A percentile compares a stretch with the other conserved stretches of the same genome.
These are phyloP conservation scores for Ormyrus nitidulus DNA, from an alignment of 2,888 invertebrate genomes.

Conservation along the genomic window DNA sequence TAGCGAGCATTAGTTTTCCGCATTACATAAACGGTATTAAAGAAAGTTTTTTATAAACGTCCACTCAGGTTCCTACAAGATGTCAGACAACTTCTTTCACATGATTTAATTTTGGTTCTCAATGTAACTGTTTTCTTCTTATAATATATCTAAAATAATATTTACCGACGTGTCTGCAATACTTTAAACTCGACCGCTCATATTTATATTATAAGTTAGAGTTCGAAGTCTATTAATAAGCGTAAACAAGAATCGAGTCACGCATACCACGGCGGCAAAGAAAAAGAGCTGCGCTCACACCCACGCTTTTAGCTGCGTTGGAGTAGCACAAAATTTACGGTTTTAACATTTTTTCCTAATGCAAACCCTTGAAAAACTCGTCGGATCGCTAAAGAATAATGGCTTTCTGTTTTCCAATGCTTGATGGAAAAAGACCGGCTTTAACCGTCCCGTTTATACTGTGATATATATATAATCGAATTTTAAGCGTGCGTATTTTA, in stretches of 20 bases:
- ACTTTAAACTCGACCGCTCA: slow-evolving; percentile 17
- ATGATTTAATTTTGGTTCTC: slow-evolving; percentile 2
- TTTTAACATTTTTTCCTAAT: slow-evolving; percentile 27
- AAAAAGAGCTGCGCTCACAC: background rate
- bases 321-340: no score
- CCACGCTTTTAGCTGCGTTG: slow-evolving; percentile 3
- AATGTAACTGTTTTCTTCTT: slow-evolving; percentile 23
- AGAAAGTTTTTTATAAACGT: no score
- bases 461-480: no score
- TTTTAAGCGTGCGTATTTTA: no score
- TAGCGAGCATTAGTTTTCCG: no score
- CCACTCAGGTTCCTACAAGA: background rate
- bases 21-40: no score
- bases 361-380: background rate
- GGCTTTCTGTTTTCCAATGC: no score
- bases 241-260: slow-evolving; percentile 23
- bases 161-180: slow-evolving; percentile 25
- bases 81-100: background rate
- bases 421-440: no score
- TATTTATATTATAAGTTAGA: slow-evolving; percentile 25
- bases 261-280: slow-evolving; percentile 27
- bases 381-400: no score
- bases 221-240: slow-evolving; percentile 40
- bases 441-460: no score
- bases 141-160: slow-evolving; percentile 40